Percentiles rank a stretch among this genome's conserved stretches.
Conservation (phyloP, 2,888 invertebrate genomes). For the Heliconius hortense region DNA sequence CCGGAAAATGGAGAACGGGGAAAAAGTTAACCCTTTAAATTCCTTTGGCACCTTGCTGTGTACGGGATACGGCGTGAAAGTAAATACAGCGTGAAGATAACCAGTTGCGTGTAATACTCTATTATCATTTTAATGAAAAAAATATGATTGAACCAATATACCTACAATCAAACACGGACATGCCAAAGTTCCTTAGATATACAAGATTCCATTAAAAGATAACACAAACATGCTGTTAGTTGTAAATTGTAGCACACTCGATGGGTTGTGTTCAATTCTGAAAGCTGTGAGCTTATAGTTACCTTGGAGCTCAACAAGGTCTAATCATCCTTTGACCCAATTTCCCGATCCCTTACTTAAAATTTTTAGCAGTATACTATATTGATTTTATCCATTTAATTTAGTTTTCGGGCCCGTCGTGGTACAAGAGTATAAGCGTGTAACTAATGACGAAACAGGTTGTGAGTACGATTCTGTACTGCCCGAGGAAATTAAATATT, state of each 20-base stretch:
- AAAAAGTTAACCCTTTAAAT: too few species aligned
- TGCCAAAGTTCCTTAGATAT: constrained; percentile 1
- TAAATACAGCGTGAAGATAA: too few species aligned
- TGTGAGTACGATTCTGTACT: too few species aligned
- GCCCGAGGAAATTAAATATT: too few species aligned
- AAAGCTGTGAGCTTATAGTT: constrained; percentile 19
- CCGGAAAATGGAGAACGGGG: too few species aligned
- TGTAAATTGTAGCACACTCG: constrained; percentile 5
- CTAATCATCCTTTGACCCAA: constrained; percentile 18
- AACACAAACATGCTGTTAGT: constrained; percentile 18
- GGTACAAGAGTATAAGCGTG: too few species aligned
- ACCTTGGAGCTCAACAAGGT: constrained; percentile 5
- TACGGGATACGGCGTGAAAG: too few species aligned
- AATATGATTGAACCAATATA: neutral
- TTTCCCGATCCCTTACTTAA: constrained; percentile 9
- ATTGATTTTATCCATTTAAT: neutral
- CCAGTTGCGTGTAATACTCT: too few species aligned
- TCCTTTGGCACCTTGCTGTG: too few species aligned
- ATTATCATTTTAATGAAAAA: too few species aligned
- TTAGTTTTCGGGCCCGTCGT: neutral
- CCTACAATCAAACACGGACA: neutral
- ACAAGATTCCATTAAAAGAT: constrained; percentile 26
- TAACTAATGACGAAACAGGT: too few species aligned
- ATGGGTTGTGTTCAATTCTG: constrained; percentile 9
- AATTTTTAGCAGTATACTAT: neutral